Conservation (phyloP, 2,113 vertebrate genomes). For the Solea senegalensis region DNA sequence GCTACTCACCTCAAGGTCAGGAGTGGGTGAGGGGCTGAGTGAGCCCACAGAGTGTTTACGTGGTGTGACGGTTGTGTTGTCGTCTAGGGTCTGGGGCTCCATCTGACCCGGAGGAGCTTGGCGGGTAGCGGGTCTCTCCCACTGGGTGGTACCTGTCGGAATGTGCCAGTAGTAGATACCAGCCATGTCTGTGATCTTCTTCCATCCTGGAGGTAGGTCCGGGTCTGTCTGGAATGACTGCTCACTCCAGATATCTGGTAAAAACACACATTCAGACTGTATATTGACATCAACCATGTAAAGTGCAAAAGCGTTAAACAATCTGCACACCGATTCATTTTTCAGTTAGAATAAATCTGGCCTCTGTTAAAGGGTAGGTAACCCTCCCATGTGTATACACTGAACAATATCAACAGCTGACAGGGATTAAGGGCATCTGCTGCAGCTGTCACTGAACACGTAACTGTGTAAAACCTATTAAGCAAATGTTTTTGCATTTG, state of each 20-base stretch:
- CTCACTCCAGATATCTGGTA: conserved; percentile 94
- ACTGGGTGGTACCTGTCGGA: conserved; percentile 96
- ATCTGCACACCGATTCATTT: not conserved
- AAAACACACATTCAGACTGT: not conserved
- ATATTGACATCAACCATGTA: not conserved
- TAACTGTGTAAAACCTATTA: conserved; percentile 12
- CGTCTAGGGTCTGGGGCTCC: conserved; percentile 36
- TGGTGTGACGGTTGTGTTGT: conserved; percentile 43
- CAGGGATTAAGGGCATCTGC: conserved; percentile 38
- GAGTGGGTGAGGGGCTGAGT: conserved; percentile 91
- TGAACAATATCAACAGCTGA: conserved; percentile 39
- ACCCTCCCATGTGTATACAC: not conserved
- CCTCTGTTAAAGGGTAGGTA: conserved; percentile 1
- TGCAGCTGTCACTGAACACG: conserved; percentile 41
- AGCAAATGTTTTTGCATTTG: not conserved
- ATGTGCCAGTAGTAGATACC: conserved; percentile 99
- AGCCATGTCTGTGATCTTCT: conserved; percentile 93
- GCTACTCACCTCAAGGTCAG: conserved; percentile 86
- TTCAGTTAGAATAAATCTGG: not conserved
- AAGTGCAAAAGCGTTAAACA: not conserved
- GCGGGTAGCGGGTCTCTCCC: conserved; percentile 89
- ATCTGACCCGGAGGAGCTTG: conserved; percentile 76
- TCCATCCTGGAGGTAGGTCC: conserved; percentile 97
- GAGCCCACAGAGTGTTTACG: conserved; percentile 89
- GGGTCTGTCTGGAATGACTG: conserved; percentile 95